Evolutionary conservation across 1,140 invertebrate genomes (phyloP).

Genomic region (Cataglyphis hispanica): DNA sequence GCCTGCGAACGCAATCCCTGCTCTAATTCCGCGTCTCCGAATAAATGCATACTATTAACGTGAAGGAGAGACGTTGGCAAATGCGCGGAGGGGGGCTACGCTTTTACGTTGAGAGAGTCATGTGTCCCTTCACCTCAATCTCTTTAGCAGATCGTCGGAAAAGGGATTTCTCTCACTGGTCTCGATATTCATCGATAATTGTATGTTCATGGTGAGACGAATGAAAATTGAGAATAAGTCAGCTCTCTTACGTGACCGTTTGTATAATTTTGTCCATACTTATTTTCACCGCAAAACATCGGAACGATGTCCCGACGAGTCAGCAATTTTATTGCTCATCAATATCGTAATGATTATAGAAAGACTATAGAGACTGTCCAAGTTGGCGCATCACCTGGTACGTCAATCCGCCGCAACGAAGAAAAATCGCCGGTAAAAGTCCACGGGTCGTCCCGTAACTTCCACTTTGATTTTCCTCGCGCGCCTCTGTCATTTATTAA

Average conservation of each 20-base stretch:
- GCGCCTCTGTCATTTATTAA: constrained; percentile 64
- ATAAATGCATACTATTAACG: constrained; percentile 82
- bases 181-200: constrained; percentile 70
- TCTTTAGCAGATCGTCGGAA: constrained; percentile 34
- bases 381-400: constrained; percentile 38
- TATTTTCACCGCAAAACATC: not conserved
- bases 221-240: constrained; percentile 52
- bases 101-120: constrained; percentile 72
- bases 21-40: constrained; percentile 79
- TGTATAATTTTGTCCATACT: constrained; percentile 2
- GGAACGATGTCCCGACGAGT: not conserved
- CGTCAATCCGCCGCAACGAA: constrained; percentile 54
- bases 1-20: constrained; percentile 76
- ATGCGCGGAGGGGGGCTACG: constrained; percentile 44
- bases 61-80: not conserved
- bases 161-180: constrained; percentile 64
- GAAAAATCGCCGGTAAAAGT: constrained; percentile 52
- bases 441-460: constrained; percentile 40
- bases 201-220: constrained; percentile 16
- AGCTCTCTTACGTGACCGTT: constrained; percentile 21
- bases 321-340: not conserved
- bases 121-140: constrained; percentile 61
- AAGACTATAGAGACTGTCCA: constrained; percentile 19
- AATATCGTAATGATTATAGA: not conserved
- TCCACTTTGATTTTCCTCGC: constrained; percentile 62